Conservation (phyloP, 2,797 vertebrate genomes). For the Masticophis lateralis region DNA sequence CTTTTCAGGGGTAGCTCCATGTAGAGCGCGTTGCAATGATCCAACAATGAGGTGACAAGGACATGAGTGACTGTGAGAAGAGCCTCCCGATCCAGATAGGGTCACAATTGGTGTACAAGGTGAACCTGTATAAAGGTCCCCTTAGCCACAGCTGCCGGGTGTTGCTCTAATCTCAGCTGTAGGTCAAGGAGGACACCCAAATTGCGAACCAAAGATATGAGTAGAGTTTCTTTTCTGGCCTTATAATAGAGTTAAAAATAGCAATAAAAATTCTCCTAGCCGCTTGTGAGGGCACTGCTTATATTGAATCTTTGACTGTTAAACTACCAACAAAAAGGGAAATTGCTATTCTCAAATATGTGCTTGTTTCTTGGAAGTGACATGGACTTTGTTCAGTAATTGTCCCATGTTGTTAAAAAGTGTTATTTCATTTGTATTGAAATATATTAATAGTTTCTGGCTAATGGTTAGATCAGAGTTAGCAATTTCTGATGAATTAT, state of each 20-base stretch:
- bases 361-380: not conserved
- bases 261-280: not conserved
- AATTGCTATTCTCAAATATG: not conserved
- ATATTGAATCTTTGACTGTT: not conserved
- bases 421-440: not conserved
- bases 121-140: no score
- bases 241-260: not conserved
- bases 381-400: not conserved
- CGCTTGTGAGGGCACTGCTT: not conserved
- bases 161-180: no score
- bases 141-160: no score
- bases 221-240: not conserved
- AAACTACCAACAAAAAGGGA: not conserved
- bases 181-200: no score
- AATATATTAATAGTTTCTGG: not conserved
- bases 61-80: no score
- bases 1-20: no score
- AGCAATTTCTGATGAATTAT: not conserved
- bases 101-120: no score
- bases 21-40: no score
- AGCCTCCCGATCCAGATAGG: no score
- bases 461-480: not conserved
- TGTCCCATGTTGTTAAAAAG: not conserved
- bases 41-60: no score
- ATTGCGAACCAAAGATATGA: no score